These are phyloP conservation scores for Todus mexicanus DNA, from an alignment of 2,797 vertebrate genomes.

Conservation along the genomic window DNA sequence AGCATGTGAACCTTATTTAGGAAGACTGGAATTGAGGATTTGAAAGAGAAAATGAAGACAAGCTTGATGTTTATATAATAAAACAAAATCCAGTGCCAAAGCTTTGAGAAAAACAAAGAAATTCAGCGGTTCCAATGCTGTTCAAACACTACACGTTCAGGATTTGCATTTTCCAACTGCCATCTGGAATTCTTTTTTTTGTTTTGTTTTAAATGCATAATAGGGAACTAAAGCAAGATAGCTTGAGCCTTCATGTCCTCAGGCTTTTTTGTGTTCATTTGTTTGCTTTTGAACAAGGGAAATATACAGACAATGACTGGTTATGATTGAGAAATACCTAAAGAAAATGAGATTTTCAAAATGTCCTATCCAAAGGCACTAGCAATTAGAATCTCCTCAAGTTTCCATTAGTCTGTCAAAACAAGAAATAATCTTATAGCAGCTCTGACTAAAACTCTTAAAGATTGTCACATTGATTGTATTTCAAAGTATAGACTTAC, in stretches of 20 bases:
- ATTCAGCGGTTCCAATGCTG: background rate
- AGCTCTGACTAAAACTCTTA: conserved; percentile 16
- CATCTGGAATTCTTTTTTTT: background rate
- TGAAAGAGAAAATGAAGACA: background rate
- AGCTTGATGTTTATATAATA: background rate
- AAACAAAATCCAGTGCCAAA: background rate
- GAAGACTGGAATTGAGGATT: background rate
- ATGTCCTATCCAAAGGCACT: conserved; percentile 47
- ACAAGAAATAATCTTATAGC: conserved; percentile 69
- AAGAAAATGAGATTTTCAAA: conserved; percentile 14
- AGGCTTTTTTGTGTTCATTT: background rate
- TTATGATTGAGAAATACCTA: background rate
- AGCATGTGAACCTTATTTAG: background rate
- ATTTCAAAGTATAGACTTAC: conserved; percentile 80
- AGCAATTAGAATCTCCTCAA: conserved; percentile 30
- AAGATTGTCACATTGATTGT: background rate
- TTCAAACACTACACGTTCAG: background rate
- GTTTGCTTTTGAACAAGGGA: conserved; percentile 3
- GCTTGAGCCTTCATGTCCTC: background rate
- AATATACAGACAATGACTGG: background rate
- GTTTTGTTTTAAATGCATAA: background rate
- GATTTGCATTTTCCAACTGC: background rate
- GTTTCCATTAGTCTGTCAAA: conserved; percentile 51
- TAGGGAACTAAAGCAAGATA: background rate
- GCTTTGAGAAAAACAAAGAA: background rate